phyloP scores from a whole-genome alignment of 1,140 invertebrate genomes.

The Chrysomallon squamiferum region DNA sequence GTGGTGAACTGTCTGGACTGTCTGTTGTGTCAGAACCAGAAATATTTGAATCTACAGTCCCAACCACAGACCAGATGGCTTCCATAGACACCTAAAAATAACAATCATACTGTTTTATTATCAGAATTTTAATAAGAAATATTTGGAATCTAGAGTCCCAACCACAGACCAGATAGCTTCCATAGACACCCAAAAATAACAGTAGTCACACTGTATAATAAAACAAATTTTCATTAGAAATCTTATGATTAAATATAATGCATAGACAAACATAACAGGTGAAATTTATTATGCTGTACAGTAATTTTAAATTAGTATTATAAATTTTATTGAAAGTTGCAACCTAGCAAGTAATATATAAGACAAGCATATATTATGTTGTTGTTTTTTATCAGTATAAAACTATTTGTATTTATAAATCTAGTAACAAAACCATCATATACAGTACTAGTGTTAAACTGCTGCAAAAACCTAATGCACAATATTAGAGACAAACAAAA shows the following conservation, averaged over 20 bases:
- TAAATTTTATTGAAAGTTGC: background rate
- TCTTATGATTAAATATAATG: constrained; percentile 3
- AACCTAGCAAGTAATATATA: too few relatives aligned
- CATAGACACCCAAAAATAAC: constrained; percentile 55
- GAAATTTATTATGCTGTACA: background rate
- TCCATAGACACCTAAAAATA: constrained; percentile 58
- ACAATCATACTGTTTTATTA: background rate
- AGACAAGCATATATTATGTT: too few relatives aligned
- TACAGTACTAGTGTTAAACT: too few relatives aligned
- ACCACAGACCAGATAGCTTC: constrained; percentile 61
- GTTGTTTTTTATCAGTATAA: too few relatives aligned
- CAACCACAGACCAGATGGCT: constrained; percentile 60
- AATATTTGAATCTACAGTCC: constrained; percentile 42
- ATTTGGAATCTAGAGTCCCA: constrained; percentile 44
- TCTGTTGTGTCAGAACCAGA: constrained; percentile 54
- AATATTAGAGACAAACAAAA: too few relatives aligned
- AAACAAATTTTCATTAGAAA: constrained; percentile 30
- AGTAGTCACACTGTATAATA: background rate
- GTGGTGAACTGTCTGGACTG: constrained; percentile 43
- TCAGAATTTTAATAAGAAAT: constrained; percentile 30
- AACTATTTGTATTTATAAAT: too few relatives aligned
- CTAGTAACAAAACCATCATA: too few relatives aligned
- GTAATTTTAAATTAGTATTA: background rate
- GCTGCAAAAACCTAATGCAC: too few relatives aligned
- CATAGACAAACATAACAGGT: background rate